Evolutionary conservation across 2,888 invertebrate species (phyloP).

Genomic region (Vannuccia rotundouncinata): DNA sequence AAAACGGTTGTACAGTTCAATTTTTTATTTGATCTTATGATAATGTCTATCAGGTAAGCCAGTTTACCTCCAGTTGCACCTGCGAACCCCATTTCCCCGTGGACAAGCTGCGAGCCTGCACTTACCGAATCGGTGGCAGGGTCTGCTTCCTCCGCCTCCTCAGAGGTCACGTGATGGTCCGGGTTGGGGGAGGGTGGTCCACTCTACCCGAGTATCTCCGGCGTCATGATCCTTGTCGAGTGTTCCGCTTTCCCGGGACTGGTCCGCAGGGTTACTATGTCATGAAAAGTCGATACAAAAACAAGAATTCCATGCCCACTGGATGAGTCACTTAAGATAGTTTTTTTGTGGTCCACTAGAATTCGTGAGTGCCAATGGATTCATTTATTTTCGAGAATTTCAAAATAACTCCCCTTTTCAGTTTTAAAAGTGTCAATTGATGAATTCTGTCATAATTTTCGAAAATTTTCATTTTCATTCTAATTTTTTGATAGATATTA

Average conservation of each 20-base stretch:
- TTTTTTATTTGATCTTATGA: too few relatives aligned
- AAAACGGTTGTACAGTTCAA: too few relatives aligned
- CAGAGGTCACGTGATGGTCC: constrained; percentile 2
- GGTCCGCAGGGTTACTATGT: neutral
- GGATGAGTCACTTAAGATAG: too few relatives aligned
- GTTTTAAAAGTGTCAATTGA: too few relatives aligned
- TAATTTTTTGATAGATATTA: too few relatives aligned
- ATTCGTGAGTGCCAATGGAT: too few relatives aligned
- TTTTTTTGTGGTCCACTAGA: too few relatives aligned
- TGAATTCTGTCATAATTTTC: too few relatives aligned
- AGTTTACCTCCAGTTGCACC: neutral
- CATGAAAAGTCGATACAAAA: neutral
- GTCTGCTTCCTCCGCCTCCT: neutral
- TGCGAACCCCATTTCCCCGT: neutral
- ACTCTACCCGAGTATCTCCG: neutral
- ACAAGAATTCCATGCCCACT: too few relatives aligned
- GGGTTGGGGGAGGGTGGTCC: constrained; percentile 25
- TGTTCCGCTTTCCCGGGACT: neutral
- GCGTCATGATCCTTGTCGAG: constrained; percentile 13
- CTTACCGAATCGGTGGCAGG: neutral
- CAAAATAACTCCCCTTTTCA: too few relatives aligned
- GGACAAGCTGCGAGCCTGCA: neutral
- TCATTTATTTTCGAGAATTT: too few relatives aligned
- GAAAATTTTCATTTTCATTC: too few relatives aligned
- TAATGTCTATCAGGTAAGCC: neutral